phyloP scores from a whole-genome alignment of 2,888 invertebrate genomes.

The Dexiosoma caninum region DNA sequence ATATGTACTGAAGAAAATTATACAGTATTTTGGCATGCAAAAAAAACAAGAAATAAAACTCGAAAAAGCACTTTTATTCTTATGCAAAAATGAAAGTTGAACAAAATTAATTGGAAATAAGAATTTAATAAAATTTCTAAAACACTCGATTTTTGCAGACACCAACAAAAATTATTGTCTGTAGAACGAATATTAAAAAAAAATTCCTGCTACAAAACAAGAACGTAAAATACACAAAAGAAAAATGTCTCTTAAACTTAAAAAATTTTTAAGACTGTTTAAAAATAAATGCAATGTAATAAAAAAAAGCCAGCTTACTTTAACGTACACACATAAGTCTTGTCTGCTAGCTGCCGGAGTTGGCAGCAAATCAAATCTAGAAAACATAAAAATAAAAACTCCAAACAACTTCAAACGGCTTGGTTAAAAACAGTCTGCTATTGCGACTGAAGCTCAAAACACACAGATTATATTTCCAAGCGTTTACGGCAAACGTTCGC shows the following conservation, averaged over 20 bases:
- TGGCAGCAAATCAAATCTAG: slow-evolving; percentile 14
- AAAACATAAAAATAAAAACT: slow-evolving; percentile 11
- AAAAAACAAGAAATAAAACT: neutral
- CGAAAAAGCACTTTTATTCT: neutral
- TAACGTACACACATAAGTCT: slow-evolving; percentile 25
- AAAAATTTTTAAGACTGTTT: neutral
- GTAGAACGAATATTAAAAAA: neutral
- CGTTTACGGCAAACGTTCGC: neutral
- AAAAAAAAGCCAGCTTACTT: slow-evolving; percentile 17
- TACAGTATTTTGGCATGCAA: neutral
- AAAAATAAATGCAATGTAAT: slow-evolving; percentile 29
- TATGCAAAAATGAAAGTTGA: slow-evolving; percentile 20
- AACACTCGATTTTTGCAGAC: neutral
- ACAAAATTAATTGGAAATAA: neutral
- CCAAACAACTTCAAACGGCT: slow-evolving; percentile 29
- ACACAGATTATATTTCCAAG: neutral
- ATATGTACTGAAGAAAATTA: too few relatives aligned
- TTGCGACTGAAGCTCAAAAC: slow-evolving; percentile 49
- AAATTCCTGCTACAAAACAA: neutral
- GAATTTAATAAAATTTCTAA: neutral
- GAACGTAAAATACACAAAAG: neutral
- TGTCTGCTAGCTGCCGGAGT: slow-evolving; percentile 17
- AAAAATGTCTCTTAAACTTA: neutral
- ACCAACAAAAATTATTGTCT: slow-evolving; percentile 21
- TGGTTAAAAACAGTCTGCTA: slow-evolving; percentile 53